phyloP scores from a whole-genome alignment of 2,797 vertebrate genomes.

The Manis javanica region DNA sequence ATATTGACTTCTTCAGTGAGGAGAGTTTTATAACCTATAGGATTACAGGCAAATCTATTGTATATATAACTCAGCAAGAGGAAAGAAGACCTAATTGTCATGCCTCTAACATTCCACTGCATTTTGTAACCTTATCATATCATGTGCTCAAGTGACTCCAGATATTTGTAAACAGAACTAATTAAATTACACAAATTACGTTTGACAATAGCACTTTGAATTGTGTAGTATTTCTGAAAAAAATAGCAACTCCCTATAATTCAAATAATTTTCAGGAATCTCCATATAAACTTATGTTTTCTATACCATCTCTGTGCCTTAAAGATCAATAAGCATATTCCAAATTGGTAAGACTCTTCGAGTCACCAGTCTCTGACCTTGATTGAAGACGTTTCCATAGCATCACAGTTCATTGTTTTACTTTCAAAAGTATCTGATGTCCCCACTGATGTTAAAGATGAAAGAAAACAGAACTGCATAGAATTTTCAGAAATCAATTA shows the following conservation, averaged over 20 bases:
- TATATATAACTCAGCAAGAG: neutral
- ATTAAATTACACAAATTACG: neutral
- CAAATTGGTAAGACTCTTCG: neutral
- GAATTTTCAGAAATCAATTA: slow-evolving; percentile 26
- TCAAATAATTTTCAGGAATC: neutral
- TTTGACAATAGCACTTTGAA: neutral
- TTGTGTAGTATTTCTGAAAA: neutral
- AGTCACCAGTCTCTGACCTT: neutral
- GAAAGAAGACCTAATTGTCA: neutral
- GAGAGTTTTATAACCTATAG: neutral
- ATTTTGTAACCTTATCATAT: neutral
- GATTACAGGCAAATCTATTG: neutral
- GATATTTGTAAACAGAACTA: neutral
- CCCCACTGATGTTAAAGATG: neutral
- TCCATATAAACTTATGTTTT: neutral
- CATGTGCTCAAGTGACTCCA: neutral
- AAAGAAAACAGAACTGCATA: neutral
- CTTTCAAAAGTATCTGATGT: neutral
- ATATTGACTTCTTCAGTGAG: neutral
- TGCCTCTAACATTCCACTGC: neutral
- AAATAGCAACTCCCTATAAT: neutral
- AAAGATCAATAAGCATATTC: neutral
- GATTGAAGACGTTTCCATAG: neutral
- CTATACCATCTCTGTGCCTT: neutral
- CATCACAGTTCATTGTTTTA: neutral